These are phyloP conservation scores for Thymelicus lineola DNA, from an alignment of 2,888 invertebrate genomes.

Conservation along the genomic window DNA sequence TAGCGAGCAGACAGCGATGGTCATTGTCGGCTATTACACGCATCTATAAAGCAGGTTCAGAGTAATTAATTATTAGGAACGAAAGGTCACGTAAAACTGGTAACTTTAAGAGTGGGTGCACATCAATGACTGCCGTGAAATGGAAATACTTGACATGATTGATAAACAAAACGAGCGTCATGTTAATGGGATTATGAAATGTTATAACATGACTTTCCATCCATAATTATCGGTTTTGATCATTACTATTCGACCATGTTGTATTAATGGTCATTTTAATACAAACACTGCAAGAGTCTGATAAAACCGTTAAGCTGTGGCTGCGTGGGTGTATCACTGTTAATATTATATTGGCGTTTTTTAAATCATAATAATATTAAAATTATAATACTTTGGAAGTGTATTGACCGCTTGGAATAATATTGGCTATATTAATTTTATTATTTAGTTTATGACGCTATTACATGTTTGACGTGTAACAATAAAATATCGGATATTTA, in stretches of 20 bases:
- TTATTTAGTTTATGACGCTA: background rate
- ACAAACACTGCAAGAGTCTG: slow-evolving; percentile 5
- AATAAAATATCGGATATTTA: too few species aligned
- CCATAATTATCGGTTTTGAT: slow-evolving; percentile 24
- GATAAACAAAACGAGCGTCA: slow-evolving; percentile 44
- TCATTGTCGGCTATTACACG: too few species aligned
- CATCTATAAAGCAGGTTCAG: background rate
- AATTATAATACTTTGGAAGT: background rate
- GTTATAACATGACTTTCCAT: slow-evolving; percentile 17
- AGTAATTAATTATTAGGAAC: background rate
- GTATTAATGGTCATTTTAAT: slow-evolving; percentile 17
- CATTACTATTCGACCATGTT: slow-evolving; percentile 8
- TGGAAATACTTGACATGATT: slow-evolving; percentile 53
- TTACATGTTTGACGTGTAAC: background rate
- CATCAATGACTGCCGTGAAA: slow-evolving; percentile 57
- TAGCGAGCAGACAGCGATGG: too few species aligned
- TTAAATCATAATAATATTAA: slow-evolving; percentile 5
- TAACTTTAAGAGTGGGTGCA: slow-evolving; percentile 55
- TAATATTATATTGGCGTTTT: slow-evolving; percentile 1
- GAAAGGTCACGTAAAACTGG: slow-evolving; percentile 19
- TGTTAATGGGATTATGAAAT: slow-evolving; percentile 16
- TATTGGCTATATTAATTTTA: background rate
- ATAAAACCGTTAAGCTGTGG: slow-evolving; percentile 18
- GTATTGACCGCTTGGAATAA: background rate
- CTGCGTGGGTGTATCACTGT: slow-evolving; percentile 19